These are phyloP conservation scores for Oligia strigilis DNA, from an alignment of 2,888 invertebrate species.

Conservation along the genomic window DNA sequence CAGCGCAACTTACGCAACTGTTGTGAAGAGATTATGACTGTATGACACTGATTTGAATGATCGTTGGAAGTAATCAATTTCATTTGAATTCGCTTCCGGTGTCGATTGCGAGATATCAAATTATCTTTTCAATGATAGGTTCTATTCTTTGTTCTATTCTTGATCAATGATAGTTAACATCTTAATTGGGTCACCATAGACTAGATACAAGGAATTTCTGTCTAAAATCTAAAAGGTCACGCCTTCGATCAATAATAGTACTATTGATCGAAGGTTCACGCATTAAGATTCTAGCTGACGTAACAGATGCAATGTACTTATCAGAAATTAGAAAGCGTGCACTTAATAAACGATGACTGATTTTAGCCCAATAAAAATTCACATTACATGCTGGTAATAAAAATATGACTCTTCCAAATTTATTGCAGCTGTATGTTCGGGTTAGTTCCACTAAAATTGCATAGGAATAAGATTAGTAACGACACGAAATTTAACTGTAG, in stretches of 20 bases:
- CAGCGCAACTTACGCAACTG: slow-evolving; percentile 80
- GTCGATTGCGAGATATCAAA: slow-evolving; percentile 63
- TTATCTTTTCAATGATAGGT: slow-evolving; percentile 23
- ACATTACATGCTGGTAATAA: slow-evolving; percentile 40
- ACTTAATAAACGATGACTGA: slow-evolving; percentile 24
- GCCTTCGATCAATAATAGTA: no score
- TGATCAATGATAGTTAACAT: slow-evolving; percentile 31
- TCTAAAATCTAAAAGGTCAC: slow-evolving; percentile 33
- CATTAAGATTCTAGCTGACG: slow-evolving; percentile 15
- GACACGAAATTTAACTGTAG: slow-evolving; percentile 49
- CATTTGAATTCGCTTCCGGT: slow-evolving; percentile 80
- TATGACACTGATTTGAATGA: slow-evolving; percentile 88
- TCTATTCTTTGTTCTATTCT: slow-evolving; percentile 19
- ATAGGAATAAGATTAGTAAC: slow-evolving; percentile 45
- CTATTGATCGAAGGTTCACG: neutral
- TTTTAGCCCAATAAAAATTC: slow-evolving; percentile 36
- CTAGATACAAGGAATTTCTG: slow-evolving; percentile 4
- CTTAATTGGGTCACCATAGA: slow-evolving; percentile 8
- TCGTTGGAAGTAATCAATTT: slow-evolving; percentile 84
- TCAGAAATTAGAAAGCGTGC: slow-evolving; percentile 58
- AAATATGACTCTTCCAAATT: slow-evolving; percentile 26
- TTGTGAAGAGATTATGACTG: slow-evolving; percentile 85
- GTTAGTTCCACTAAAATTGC: slow-evolving; percentile 52
- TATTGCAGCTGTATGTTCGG: slow-evolving; percentile 37
- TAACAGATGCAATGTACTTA: slow-evolving; percentile 44